phyloP scores from a whole-genome alignment of 2,797 vertebrate genomes.

The Channallabes apus region DNA sequence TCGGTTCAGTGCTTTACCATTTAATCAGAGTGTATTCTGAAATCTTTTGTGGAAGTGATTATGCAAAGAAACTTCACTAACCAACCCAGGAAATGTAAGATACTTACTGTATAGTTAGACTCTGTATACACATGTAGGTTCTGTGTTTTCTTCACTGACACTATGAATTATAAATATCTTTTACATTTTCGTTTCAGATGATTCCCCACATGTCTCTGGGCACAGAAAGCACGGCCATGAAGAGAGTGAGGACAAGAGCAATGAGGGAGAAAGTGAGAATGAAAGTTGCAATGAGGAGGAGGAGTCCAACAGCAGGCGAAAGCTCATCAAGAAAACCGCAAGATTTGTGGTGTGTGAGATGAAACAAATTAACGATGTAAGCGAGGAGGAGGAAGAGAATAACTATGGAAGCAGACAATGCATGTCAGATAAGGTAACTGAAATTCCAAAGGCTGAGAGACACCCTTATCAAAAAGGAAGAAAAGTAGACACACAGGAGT shows the following conservation, averaged over 20 bases:
- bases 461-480: conserved; percentile 73
- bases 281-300: conserved; percentile 18
- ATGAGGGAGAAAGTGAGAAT: not conserved
- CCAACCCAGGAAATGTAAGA: too few relatives aligned
- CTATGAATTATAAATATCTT: not conserved
- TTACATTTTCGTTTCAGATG: not conserved
- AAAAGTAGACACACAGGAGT: conserved; percentile 59
- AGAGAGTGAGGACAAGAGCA: conserved; percentile 18
- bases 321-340: conserved; percentile 18
- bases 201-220: not conserved
- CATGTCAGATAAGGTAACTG: conserved; percentile 70
- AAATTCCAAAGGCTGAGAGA: conserved; percentile 25
- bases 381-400: conserved; percentile 23
- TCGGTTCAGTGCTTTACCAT: too few relatives aligned
- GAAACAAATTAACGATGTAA: not conserved
- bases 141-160: not conserved
- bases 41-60: too few relatives aligned
- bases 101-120: too few relatives aligned
- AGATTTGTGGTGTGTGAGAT: not conserved
- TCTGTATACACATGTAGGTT: too few relatives aligned
- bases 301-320: conserved; percentile 19
- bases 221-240: not conserved
- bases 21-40: too few relatives aligned
- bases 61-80: too few relatives aligned
- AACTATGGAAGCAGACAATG: conserved; percentile 23